A percentile compares a stretch with the other conserved stretches of the same genome.
Conservation (phyloP, 1,140 invertebrate genomes). For the Polyergus mexicanus region DNA sequence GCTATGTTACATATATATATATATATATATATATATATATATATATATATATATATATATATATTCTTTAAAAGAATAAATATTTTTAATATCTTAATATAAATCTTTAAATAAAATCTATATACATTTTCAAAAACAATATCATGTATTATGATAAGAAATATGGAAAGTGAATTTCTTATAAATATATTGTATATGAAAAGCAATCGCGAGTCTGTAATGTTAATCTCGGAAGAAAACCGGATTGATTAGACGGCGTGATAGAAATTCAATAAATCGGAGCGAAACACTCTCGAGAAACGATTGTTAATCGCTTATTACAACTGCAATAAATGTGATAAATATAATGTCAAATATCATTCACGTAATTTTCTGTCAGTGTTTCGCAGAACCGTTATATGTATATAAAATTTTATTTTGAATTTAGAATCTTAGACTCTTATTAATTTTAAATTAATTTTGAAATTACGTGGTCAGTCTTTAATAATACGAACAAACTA, state of each 20-base stretch:
- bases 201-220: constrained; percentile 29
- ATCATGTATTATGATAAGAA: neutral
- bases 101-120: neutral
- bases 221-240: constrained; percentile 25
- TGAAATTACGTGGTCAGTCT: neutral
- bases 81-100: neutral
- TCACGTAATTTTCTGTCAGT: constrained; percentile 6
- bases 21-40: neutral
- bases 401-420: neutral
- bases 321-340: neutral
- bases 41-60: neutral
- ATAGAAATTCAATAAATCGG: constrained; percentile 20
- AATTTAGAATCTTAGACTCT: neutral
- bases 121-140: neutral
- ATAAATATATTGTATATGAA: neutral
- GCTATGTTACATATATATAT: neutral
- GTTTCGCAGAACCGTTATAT: neutral
- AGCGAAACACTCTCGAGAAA: neutral
- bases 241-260: constrained; percentile 28
- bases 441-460: neutral
- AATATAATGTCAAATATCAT: neutral
- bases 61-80: neutral
- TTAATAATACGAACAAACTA: constrained; percentile 9
- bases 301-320: constrained; percentile 6
- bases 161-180: neutral